Evolutionary conservation across 2,797 vertebrate species (phyloP).

Genomic region (Cheirogaleus major): DNA sequence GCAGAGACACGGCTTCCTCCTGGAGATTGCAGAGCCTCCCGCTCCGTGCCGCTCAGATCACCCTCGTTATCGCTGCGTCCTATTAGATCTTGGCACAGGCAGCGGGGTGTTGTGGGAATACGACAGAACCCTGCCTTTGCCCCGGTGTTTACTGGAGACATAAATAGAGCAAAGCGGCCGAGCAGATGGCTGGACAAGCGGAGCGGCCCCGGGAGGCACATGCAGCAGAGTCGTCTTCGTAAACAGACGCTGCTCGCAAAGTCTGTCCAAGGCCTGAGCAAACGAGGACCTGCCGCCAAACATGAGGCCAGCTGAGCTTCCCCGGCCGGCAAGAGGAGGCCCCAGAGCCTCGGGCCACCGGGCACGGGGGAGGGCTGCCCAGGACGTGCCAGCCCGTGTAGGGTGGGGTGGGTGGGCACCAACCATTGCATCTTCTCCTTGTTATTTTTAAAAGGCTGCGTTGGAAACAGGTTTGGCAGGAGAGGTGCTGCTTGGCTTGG

Average conservation of each 20-base stretch:
- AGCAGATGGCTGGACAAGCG: neutral
- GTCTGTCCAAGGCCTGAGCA: neutral
- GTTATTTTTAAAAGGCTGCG: accelerated
- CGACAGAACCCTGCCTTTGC: slow-evolving; percentile 44
- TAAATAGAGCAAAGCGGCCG: slow-evolving; percentile 24
- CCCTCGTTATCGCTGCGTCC: neutral
- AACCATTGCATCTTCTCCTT: neutral
- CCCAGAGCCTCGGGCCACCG: neutral
- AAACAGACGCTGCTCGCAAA: slow-evolving; percentile 14
- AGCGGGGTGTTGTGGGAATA: neutral
- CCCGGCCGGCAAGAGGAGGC: neutral
- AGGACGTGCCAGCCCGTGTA: neutral
- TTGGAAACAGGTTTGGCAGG: neutral
- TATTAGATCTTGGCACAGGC: slow-evolving; percentile 25
- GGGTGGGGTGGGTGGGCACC: neutral
- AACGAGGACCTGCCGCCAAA: neutral
- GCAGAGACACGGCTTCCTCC: accelerated
- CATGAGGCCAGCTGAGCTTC: neutral
- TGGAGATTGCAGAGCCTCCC: neutral
- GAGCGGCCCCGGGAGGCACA: neutral
- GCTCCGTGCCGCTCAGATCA: accelerated
- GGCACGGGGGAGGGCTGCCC: neutral
- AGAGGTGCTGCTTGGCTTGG: neutral
- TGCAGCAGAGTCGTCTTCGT: neutral
- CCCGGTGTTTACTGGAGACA: neutral